Evolutionary conservation across 2,888 invertebrate species (phyloP).

Genomic region (Eucera pruinosa): DNA sequence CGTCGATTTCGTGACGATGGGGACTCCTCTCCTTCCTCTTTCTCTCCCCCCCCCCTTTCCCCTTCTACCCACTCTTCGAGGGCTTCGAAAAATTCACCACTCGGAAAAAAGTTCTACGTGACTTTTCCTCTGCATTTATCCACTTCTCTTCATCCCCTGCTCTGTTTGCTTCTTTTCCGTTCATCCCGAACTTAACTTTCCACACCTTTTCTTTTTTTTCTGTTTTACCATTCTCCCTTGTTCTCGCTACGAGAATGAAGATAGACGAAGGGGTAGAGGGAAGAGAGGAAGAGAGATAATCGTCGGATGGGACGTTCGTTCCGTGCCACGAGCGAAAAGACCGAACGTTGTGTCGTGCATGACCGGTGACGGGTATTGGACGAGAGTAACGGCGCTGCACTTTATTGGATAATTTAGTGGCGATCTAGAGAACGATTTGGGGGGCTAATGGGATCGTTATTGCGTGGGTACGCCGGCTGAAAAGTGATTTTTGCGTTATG

Average conservation of each 20-base stretch:
- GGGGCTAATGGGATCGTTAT: slow-evolving; percentile 50
- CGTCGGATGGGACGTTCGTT: slow-evolving; percentile 28
- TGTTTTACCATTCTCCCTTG: not conserved
- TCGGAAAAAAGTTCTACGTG: slow-evolving; percentile 64
- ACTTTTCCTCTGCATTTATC: slow-evolving; percentile 51
- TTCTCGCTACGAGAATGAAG: not conserved
- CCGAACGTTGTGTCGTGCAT: slow-evolving; percentile 44
- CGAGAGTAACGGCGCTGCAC: slow-evolving; percentile 53
- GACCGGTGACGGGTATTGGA: slow-evolving; percentile 44
- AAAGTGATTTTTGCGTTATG: slow-evolving; percentile 53
- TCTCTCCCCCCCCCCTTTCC: slow-evolving; percentile 10
- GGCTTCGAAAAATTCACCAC: slow-evolving; percentile 64
- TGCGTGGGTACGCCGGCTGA: slow-evolving; percentile 46
- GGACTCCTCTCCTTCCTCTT: slow-evolving; percentile 35
- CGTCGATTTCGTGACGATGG: slow-evolving; percentile 74
- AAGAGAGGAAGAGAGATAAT: slow-evolving; percentile 28
- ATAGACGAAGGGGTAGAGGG: not conserved
- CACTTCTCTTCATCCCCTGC: not conserved
- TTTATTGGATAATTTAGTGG: slow-evolving; percentile 57
- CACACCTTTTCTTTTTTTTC: not conserved
- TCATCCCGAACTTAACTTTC: slow-evolving; percentile 41
- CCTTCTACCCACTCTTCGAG: slow-evolving; percentile 41
- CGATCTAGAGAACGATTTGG: slow-evolving; percentile 53
- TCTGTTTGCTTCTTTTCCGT: slow-evolving; percentile 17
- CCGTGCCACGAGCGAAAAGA: slow-evolving; percentile 29